phyloP scores from a whole-genome alignment of 2,888 invertebrate species.

The Tubulanus polymorphus region DNA sequence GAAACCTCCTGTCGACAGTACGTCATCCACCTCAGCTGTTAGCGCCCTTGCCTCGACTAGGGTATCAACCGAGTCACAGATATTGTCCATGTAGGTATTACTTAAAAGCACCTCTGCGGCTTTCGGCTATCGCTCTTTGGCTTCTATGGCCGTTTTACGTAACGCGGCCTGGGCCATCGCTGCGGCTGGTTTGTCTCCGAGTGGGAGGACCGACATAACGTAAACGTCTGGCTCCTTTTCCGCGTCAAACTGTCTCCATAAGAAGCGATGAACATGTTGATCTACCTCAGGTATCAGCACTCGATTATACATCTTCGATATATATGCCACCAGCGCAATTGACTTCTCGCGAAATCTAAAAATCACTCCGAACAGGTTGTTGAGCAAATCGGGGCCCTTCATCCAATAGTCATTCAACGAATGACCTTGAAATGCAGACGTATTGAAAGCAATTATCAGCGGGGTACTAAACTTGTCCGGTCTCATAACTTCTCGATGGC shows the following conservation, averaged over 20 bases:
- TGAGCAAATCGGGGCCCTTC: neutral
- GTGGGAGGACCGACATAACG: neutral
- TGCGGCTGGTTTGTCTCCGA: neutral
- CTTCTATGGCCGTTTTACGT: neutral
- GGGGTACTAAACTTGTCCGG: neutral
- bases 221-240: neutral
- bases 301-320: neutral
- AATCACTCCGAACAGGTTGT: neutral
- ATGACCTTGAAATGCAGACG: neutral
- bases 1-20: neutral
- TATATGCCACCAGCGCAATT: neutral
- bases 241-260: slow-evolving; percentile 7
- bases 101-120: neutral
- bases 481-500: neutral
- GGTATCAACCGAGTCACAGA: neutral
- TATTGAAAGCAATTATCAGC: neutral
- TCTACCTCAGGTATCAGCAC: neutral
- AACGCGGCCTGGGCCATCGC: neutral
- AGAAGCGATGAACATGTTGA: slow-evolving; percentile 6
- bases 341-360: neutral
- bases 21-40: neutral
- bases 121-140: neutral
- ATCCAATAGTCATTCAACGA: neutral
- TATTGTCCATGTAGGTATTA: neutral
- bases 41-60: neutral